These are phyloP conservation scores for Campaea margaritaria DNA, from an alignment of 2,888 invertebrate species.

Conservation along the genomic window DNA sequence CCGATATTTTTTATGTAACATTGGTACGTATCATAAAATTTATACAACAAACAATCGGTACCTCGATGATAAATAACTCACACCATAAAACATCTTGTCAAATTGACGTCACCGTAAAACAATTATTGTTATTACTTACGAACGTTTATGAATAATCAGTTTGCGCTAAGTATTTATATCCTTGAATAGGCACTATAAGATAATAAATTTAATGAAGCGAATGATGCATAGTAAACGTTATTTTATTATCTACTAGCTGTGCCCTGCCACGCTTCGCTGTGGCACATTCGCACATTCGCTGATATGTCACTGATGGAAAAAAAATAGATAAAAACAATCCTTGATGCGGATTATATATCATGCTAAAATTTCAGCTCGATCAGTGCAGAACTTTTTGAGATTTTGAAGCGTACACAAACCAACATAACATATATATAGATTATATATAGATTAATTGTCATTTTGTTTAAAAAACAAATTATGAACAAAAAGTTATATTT, in stretches of 20 bases:
- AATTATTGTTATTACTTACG: constrained; percentile 48
- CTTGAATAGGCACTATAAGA: constrained; percentile 25
- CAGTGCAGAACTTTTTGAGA: too few species aligned
- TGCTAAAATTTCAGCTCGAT: too few species aligned
- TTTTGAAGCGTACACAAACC: too few species aligned
- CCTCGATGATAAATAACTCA: constrained; percentile 41
- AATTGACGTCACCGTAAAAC: constrained; percentile 54
- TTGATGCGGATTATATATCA: too few species aligned
- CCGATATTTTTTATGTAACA: constrained; percentile 26
- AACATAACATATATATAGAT: too few species aligned
- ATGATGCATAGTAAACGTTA: constrained; percentile 11
- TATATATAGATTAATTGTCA: too few species aligned
- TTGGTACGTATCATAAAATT: constrained; percentile 29
- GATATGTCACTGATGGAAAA: too few species aligned
- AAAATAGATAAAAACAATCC: too few species aligned
- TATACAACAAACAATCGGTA: constrained; percentile 41
- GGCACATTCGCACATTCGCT: too few species aligned
- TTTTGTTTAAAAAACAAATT: too few species aligned
- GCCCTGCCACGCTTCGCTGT: too few species aligned
- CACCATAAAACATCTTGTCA: constrained; percentile 49
- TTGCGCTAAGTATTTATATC: constrained; percentile 32
- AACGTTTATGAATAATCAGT: constrained; percentile 39
- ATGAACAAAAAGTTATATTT: too few species aligned
- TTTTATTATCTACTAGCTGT: constrained; percentile 1
- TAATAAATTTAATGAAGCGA: constrained; percentile 15